Evolutionary conservation across 2,797 vertebrate genomes (phyloP).

Genomic region (Ara ararauna): DNA sequence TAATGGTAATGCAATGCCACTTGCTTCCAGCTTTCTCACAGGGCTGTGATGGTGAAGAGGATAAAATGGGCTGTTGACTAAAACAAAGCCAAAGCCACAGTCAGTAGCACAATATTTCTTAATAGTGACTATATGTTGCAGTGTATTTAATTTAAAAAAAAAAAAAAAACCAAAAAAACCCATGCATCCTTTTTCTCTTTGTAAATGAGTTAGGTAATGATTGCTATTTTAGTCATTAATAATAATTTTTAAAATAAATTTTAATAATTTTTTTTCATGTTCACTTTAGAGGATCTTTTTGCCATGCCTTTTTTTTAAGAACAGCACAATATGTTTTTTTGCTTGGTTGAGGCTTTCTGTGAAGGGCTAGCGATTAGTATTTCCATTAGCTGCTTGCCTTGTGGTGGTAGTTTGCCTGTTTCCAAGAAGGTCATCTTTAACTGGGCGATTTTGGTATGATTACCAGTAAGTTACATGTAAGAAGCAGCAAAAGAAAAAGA

Average conservation of each 20-base stretch:
- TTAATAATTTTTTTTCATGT: not conserved
- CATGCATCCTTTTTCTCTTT: not conserved
- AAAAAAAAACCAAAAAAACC: not conserved
- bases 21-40: not conserved
- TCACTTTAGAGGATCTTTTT: not conserved
- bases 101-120: not conserved
- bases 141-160: not conserved
- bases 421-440: not conserved
- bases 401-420: not conserved
- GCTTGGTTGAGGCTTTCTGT: not conserved
- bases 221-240: not conserved
- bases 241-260: not conserved
- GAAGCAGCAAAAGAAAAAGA: not conserved
- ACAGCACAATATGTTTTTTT: fast-evolving
- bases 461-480: not conserved
- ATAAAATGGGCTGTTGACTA: not conserved
- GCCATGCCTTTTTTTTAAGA: not conserved
- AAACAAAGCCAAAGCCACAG: not conserved
- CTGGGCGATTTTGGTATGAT: not conserved
- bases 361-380: not conserved
- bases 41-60: not conserved
- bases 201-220: not conserved
- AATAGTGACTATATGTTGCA: not conserved
- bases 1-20: not conserved
- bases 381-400: not conserved